Conservation (phyloP, 2,888 invertebrate genomes). For the Merodon equestris region DNA sequence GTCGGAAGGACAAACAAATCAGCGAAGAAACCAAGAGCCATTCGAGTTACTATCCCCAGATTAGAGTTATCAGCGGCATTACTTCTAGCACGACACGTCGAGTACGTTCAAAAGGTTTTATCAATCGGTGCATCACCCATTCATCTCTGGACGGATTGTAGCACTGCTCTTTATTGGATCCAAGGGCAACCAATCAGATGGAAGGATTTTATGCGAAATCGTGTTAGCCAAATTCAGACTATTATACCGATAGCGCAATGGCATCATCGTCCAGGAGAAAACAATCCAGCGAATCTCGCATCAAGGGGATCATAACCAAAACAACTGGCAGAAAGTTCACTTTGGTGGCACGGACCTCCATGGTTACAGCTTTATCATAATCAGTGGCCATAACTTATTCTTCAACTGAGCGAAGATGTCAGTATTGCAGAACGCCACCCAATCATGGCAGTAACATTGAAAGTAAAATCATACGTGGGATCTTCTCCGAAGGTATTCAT, state of each 20-base stretch:
- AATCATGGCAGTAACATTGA: neutral
- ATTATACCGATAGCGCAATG: slow-evolving; percentile 7
- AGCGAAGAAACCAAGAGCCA: no score
- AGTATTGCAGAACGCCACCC: slow-evolving; percentile 19
- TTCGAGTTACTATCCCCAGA: no score
- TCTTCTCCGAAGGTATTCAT: slow-evolving; percentile 16
- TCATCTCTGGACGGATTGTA: no score
- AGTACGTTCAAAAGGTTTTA: neutral
- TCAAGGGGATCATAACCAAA: neutral
- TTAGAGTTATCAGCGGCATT: no score
- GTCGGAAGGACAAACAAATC: neutral
- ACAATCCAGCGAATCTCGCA: no score
- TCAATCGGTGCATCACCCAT: no score
- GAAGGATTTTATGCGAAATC: no score
- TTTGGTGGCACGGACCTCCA: neutral
- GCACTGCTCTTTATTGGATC: no score
- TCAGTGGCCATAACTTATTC: no score
- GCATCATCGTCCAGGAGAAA: neutral
- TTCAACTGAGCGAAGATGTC: neutral
- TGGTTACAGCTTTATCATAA: neutral
- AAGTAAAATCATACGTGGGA: slow-evolving; percentile 4
- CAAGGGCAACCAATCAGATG: neutral
- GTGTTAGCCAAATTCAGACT: neutral
- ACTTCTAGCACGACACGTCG: neutral
- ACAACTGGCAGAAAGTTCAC: neutral